phyloP scores from a whole-genome alignment of 1,140 invertebrate species.

The Lamellibrachia luymesi region DNA sequence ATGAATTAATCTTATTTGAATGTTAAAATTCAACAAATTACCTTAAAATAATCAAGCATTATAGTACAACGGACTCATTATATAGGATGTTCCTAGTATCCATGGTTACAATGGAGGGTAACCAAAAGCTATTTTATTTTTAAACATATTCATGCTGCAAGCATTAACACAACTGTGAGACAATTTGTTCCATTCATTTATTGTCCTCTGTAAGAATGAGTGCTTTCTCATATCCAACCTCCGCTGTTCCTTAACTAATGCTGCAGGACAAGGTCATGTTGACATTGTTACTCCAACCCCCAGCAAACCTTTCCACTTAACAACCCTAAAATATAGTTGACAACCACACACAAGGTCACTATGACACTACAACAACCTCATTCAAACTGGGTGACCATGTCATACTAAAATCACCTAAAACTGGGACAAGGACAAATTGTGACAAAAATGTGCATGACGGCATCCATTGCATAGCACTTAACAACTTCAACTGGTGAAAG shows the following conservation, averaged over 20 bases:
- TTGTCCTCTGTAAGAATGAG: no score
- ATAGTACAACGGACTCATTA: neutral
- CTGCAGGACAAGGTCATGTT: neutral
- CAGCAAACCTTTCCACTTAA: neutral
- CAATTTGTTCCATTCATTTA: no score
- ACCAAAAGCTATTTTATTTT: neutral
- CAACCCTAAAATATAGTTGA: neutral
- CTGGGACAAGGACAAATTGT: neutral
- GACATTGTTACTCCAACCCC: neutral
- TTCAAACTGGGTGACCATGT: neutral
- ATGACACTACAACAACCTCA: no score
- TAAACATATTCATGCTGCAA: neutral
- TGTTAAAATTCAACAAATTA: neutral
- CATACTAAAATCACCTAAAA: neutral
- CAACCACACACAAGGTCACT: no score
- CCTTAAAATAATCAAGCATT: neutral
- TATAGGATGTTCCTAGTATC: neutral
- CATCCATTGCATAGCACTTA: neutral
- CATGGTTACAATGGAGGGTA: neutral
- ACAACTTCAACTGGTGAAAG: neutral
- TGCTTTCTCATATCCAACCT: no score
- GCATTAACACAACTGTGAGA: no score
- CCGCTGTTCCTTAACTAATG: no score
- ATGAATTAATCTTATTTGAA: neutral
- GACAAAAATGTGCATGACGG: neutral